Base-by-base conservation (phyloP, 2,888 invertebrate genomes). In the Netelia fuscicornis region DNA sequence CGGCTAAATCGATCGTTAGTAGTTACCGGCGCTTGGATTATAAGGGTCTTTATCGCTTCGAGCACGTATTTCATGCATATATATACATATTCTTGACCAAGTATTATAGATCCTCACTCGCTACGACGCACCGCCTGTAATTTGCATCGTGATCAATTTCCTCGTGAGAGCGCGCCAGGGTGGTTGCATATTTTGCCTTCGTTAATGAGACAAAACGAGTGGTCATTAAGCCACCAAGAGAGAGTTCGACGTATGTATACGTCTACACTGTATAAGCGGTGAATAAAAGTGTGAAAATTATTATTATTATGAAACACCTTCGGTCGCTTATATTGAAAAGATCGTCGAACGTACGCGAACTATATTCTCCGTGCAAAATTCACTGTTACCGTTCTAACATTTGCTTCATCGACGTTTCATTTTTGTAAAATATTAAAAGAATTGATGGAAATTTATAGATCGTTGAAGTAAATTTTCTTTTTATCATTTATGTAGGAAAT, bases 131-230 rank as follows among this genome's bases (percentile, higher is more conserved):
- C 37, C 76, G 78, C 56, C 75, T 88, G 83, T 85, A 87, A 89
- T 89, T 89, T 89, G 85, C 88, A 88, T 89, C 86, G 81, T 81
- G 85, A 89, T 88, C 88, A 87, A 88, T 84, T 84, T 84, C 44
- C 70, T 70, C 70, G 58, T 60, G 65, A 48, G 54, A 52, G 25
- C 23, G 58, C 37, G 65, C 11, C 48, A n/a, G 56, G 48, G 17
- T 20, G 42, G 58, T 74, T 71, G 71, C 42, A 76, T 76, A 87
- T 87, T 89, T 86, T 80, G 85, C 77, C 76, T 79, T 86, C 84
- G 85, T 85, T 80, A 82, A 83, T 82, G 83, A 85, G 76, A 85
- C 81, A 86, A 48, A 78, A 78, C 72, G 64, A 86, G 58, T 44
- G 75, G 54, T 81, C 77, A 80, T 84, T 72, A 84, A 52, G 64